Evolutionary conservation across 2,888 invertebrate species (phyloP).

Genomic region (Deilephila elpenor): DNA sequence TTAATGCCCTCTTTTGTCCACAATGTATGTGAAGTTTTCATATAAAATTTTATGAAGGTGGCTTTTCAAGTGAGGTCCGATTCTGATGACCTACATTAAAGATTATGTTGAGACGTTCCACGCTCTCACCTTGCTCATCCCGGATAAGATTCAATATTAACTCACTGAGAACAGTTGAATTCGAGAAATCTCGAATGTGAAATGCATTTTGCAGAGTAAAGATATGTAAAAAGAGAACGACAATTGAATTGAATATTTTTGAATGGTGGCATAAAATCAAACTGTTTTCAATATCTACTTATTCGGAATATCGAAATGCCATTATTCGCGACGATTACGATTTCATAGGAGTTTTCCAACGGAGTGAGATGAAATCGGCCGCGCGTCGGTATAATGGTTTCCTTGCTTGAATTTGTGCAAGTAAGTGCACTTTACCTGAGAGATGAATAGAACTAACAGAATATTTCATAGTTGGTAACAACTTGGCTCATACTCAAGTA

Average conservation of each 20-base stretch:
- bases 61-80: slow-evolving; percentile 60
- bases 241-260: slow-evolving; percentile 41
- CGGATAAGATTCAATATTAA: not conserved
- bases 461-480: slow-evolving; percentile 65
- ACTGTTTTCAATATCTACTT: slow-evolving; percentile 47
- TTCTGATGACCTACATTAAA: slow-evolving; percentile 54
- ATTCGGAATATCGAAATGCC: slow-evolving; percentile 55
- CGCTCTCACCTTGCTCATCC: slow-evolving; percentile 2
- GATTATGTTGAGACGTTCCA: slow-evolving; percentile 4
- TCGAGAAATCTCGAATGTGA: not conserved
- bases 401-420: slow-evolving; percentile 62
- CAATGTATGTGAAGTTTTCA: slow-evolving; percentile 72
- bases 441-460: slow-evolving; percentile 66
- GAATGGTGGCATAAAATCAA: slow-evolving; percentile 38
- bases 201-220: not conserved
- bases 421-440: slow-evolving; percentile 64
- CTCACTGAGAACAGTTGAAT: slow-evolving; percentile 14
- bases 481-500: slow-evolving; percentile 66
- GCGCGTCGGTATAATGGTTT: slow-evolving; percentile 58
- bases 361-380: slow-evolving; percentile 58
- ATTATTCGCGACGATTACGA: slow-evolving; percentile 57
- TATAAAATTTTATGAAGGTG: slow-evolving; percentile 72
- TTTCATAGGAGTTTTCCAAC: slow-evolving; percentile 65
- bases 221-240: slow-evolving; percentile 37
- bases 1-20: slow-evolving; percentile 72